Evolutionary conservation across 2,888 invertebrate genomes (phyloP).

Genomic region (Ophraella communa): DNA sequence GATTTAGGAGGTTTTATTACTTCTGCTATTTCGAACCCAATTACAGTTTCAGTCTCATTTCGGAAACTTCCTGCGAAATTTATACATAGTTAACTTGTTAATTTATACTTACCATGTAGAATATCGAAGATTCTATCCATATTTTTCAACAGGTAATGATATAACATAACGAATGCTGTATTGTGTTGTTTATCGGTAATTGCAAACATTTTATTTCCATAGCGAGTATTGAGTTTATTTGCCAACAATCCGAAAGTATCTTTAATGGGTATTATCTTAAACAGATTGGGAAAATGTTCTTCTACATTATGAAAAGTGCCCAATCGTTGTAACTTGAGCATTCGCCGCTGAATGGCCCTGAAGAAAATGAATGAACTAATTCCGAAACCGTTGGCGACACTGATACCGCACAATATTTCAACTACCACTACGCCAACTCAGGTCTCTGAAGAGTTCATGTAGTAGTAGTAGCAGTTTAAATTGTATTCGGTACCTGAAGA

Average conservation of each 20-base stretch:
- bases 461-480: too few species aligned
- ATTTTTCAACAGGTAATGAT: conserved; percentile 43
- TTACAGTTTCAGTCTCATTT: too few species aligned
- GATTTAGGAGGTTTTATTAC: too few species aligned
- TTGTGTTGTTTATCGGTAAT: conserved; percentile 35
- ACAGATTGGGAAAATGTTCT: conserved; percentile 34
- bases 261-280: conserved; percentile 38
- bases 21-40: too few species aligned
- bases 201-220: conserved; percentile 17
- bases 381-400: too few species aligned
- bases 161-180: conserved; percentile 44
- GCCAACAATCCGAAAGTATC: conserved; percentile 40
- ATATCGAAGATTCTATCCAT: conserved; percentile 39
- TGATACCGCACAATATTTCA: too few species aligned
- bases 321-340: background rate
- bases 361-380: background rate
- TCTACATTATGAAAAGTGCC: conserved; percentile 18
- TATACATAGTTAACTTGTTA: too few species aligned
- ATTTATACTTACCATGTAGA: conserved; percentile 39
- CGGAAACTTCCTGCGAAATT: too few species aligned
- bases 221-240: conserved; percentile 21
- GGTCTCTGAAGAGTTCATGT: too few species aligned
- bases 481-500: too few species aligned
- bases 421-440: too few species aligned
- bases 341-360: conserved; percentile 31